These are phyloP conservation scores for Drosophila suzukii DNA, from an alignment of 1,140 invertebrate genomes.

Conservation along the genomic window DNA sequence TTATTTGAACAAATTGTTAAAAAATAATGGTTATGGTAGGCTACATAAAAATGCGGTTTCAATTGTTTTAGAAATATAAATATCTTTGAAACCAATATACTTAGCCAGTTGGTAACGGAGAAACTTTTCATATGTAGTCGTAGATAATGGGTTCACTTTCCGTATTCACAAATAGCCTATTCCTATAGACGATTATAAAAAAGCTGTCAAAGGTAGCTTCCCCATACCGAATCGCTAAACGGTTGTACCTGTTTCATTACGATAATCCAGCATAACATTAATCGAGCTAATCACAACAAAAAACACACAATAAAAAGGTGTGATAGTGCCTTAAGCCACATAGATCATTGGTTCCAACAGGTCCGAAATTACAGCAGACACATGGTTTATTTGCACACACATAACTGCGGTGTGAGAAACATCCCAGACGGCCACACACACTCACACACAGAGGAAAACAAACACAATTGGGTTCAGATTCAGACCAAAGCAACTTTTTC, in stretches of 20 bases:
- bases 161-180: neutral
- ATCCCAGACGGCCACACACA: slow-evolving; percentile 33
- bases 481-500: slow-evolving; percentile 62
- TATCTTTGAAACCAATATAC: too few relatives aligned
- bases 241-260: neutral
- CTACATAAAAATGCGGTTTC: too few relatives aligned
- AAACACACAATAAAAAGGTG: slow-evolving; percentile 44
- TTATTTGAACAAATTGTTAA: too few relatives aligned
- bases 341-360: slow-evolving; percentile 57
- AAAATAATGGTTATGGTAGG: too few relatives aligned
- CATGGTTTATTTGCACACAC: slow-evolving; percentile 16
- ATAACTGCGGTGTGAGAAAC: slow-evolving; percentile 26
- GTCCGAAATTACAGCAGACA: slow-evolving; percentile 50
- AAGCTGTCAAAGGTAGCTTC: neutral
- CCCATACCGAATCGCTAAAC: neutral
- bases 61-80: too few relatives aligned
- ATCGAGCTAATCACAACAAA: slow-evolving; percentile 39
- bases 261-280: slow-evolving; percentile 22
- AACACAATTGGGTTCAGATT: slow-evolving; percentile 41
- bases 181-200: neutral
- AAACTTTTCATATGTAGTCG: too few relatives aligned
- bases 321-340: slow-evolving; percentile 33
- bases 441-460: slow-evolving; percentile 2
- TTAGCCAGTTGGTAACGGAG: too few relatives aligned
- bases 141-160: too few relatives aligned